These are phyloP conservation scores for Belgica antarctica DNA, from an alignment of 2,888 invertebrate genomes.

Conservation along the genomic window DNA sequence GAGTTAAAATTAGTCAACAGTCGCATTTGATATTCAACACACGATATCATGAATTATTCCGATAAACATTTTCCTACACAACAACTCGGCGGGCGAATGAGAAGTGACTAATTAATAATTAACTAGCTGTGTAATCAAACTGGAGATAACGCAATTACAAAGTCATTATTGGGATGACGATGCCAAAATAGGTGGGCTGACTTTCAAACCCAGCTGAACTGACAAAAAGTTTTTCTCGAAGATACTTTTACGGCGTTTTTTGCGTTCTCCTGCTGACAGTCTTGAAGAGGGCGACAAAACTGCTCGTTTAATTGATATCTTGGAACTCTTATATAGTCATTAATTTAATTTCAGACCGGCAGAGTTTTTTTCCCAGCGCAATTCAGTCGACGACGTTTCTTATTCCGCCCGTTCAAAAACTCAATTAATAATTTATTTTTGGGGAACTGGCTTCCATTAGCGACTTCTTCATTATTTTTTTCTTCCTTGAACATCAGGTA, in stretches of 20 bases:
- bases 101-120: slow-evolving; percentile 23
- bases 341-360: background rate
- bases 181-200: background rate
- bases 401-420: background rate
- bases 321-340: background rate
- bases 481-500: background rate
- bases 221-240: background rate
- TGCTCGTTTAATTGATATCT: slow-evolving; percentile 1
- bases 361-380: too few relatives aligned
- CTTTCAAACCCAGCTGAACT: too few relatives aligned
- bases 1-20: too few relatives aligned
- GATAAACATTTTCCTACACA: background rate
- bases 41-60: slow-evolving; percentile 15
- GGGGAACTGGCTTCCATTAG: background rate
- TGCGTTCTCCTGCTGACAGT: background rate
- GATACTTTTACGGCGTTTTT: background rate
- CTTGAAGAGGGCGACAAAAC: background rate
- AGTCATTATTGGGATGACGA: slow-evolving; percentile 27
- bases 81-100: background rate
- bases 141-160: slow-evolving; percentile 18
- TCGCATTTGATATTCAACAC: slow-evolving; percentile 26
- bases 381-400: too few relatives aligned
- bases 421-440: background rate
- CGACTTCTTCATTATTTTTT: background rate
- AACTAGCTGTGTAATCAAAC: slow-evolving; percentile 25